A percentile compares a stretch with the other conserved stretches of the same genome.
These are phyloP conservation scores for Halictus ligatus DNA, from an alignment of 2,888 invertebrate species.

Conservation along the genomic window DNA sequence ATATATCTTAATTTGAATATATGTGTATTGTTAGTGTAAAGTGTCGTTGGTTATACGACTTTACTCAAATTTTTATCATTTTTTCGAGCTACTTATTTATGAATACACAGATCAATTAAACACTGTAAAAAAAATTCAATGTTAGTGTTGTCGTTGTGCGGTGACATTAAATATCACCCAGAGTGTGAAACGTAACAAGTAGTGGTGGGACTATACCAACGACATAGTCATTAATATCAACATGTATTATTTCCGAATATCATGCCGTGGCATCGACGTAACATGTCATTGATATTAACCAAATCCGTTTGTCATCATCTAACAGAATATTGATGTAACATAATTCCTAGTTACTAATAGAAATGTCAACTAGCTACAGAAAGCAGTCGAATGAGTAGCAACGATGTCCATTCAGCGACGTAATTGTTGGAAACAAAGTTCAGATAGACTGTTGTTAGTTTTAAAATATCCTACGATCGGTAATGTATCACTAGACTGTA, in stretches of 20 bases:
- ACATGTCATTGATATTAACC: background rate
- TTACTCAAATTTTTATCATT: too few relatives aligned
- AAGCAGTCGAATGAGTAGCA: background rate
- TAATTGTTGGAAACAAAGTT: background rate
- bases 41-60: too few relatives aligned
- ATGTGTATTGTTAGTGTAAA: too few relatives aligned
- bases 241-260: constrained; percentile 6
- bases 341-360: background rate
- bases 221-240: background rate
- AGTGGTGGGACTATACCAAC: background rate
- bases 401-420: background rate
- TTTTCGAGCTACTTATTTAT: too few relatives aligned
- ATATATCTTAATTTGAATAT: too few relatives aligned
- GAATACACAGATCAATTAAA: too few relatives aligned
- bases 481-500: background rate
- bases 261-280: background rate
- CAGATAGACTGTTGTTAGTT: background rate
- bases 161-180: background rate
- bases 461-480: background rate
- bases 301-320: background rate
- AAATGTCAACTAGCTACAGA: background rate
- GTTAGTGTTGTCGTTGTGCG: background rate
- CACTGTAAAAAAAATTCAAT: background rate
- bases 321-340: background rate
- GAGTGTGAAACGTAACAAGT: background rate